phyloP scores from a whole-genome alignment of 1,140 invertebrate species.

The Gryon sp. region DNA sequence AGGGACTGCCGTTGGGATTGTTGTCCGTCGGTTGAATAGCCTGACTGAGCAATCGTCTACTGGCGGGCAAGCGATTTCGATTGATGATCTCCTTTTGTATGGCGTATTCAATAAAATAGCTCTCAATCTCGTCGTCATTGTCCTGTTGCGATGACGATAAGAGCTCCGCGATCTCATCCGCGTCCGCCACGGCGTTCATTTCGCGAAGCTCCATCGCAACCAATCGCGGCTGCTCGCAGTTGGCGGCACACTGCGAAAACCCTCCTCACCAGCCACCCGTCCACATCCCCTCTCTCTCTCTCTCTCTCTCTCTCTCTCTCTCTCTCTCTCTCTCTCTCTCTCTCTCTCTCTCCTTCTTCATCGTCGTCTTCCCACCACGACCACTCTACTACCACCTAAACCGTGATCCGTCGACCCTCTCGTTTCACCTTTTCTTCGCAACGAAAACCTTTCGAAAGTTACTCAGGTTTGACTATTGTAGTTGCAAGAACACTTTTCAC shows the following conservation, averaged over 20 bases:
- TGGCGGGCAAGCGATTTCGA: constrained; percentile 71
- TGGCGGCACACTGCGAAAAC: constrained; percentile 45
- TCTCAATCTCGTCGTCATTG: constrained; percentile 66
- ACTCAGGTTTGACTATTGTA: too few species aligned
- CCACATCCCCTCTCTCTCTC: too few species aligned
- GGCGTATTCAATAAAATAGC: constrained; percentile 74
- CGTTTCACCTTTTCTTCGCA: too few species aligned
- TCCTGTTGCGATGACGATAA: constrained; percentile 66
- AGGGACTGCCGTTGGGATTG: constrained; percentile 67
- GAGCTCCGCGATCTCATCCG: constrained; percentile 71
- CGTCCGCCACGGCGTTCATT: constrained; percentile 68
- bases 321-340: too few species aligned
- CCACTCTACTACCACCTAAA: too few species aligned
- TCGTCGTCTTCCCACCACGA: too few species aligned
- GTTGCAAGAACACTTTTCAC: too few species aligned
- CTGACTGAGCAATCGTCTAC: constrained; percentile 71
- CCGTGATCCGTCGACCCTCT: too few species aligned
- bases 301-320: too few species aligned
- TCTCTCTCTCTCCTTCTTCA: too few species aligned
- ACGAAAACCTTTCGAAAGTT: too few species aligned
- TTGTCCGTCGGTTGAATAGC: constrained; percentile 64
- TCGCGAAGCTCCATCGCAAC: constrained; percentile 73
- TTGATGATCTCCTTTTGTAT: constrained; percentile 75
- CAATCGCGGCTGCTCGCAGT: constrained; percentile 56
- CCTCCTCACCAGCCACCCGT: too few species aligned